These are phyloP conservation scores for Hyppa rectilinea DNA, from an alignment of 2,888 invertebrate species.

Conservation along the genomic window DNA sequence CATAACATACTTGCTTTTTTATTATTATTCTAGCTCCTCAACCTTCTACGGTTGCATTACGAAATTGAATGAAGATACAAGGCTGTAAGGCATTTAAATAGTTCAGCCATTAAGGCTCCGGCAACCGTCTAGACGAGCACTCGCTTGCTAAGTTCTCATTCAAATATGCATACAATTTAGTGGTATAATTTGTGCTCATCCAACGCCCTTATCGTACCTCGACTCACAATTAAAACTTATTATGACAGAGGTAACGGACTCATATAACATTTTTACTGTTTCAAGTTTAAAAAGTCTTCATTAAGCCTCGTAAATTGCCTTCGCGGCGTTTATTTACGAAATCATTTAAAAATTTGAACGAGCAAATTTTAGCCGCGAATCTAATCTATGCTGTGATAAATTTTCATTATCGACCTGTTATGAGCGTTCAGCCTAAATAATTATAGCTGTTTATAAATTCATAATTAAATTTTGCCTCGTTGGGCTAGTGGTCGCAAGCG, in stretches of 20 bases:
- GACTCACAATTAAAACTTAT: constrained; percentile 76
- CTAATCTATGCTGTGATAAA: constrained; percentile 36
- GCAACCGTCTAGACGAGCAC: constrained; percentile 71
- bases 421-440: constrained; percentile 25
- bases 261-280: constrained; percentile 61
- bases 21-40: neutral
- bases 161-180: constrained; percentile 80
- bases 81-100: constrained; percentile 82
- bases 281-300: constrained; percentile 60
- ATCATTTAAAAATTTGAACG: constrained; percentile 21
- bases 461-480: neutral
- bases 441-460: constrained; percentile 1
- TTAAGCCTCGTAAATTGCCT: constrained; percentile 39
- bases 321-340: constrained; percentile 20
- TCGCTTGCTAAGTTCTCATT: constrained; percentile 78
- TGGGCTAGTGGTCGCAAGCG: too few species aligned
- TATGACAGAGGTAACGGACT: constrained; percentile 68
- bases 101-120: constrained; percentile 79
- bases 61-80: constrained; percentile 82
- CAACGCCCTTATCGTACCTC: constrained; percentile 68
- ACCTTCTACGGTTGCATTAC: constrained; percentile 64
- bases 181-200: constrained; percentile 75
- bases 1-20: neutral
- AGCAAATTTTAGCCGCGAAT: constrained; percentile 20
- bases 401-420: constrained; percentile 36